phyloP scores from a whole-genome alignment of 2,888 invertebrate genomes.

The Cryptocephalus moraei region DNA sequence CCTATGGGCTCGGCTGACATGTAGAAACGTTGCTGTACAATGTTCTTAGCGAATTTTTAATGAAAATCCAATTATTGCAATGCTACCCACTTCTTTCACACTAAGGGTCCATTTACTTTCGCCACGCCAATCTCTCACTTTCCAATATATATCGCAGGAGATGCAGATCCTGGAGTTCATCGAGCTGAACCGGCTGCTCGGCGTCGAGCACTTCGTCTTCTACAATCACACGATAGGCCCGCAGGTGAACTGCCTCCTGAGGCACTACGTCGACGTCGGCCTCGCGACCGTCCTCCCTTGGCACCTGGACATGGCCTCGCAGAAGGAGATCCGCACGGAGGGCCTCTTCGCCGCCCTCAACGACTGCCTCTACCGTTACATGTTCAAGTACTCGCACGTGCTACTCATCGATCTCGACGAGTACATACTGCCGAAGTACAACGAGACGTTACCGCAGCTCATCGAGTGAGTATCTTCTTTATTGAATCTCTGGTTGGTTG shows the following conservation, averaged over 20 bases:
- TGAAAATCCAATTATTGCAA: no score
- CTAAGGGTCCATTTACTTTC: no score
- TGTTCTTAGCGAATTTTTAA: no score
- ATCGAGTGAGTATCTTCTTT: constrained; percentile 44
- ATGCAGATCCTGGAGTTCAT: constrained; percentile 81
- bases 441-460: constrained; percentile 64
- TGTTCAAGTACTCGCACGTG: constrained; percentile 73
- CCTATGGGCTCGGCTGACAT: no score
- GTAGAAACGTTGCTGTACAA: no score
- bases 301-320: constrained; percentile 79
- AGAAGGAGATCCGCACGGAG: constrained; percentile 85
- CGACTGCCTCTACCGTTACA: constrained; percentile 85
- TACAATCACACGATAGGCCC: constrained; percentile 82
- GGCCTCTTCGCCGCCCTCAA: constrained; percentile 87
- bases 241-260: constrained; percentile 60
- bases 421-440: constrained; percentile 72
- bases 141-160: constrained; percentile 43
- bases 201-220: constrained; percentile 79
- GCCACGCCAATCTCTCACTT: no score
- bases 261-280: constrained; percentile 41
- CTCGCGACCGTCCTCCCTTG: constrained; percentile 66
- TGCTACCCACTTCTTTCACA: no score
- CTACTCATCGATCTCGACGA: constrained; percentile 84
- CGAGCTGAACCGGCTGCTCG: constrained; percentile 74
- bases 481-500: no score